Percentiles rank a stretch among this genome's conserved stretches.
phyloP scores from a whole-genome alignment of 2,797 vertebrate species.

The Tinamus major region DNA sequence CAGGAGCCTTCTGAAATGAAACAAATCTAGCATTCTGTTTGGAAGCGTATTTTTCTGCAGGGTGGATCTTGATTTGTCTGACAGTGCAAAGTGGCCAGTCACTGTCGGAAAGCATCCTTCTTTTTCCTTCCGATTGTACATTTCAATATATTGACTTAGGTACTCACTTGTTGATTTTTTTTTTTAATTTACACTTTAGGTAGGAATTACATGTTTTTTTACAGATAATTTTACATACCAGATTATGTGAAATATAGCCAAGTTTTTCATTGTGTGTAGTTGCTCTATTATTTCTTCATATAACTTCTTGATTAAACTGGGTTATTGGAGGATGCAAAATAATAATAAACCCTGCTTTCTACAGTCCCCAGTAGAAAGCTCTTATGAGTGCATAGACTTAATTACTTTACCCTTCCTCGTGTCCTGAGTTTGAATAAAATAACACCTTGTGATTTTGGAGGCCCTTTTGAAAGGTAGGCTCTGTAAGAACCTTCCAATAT shows the following conservation, averaged over 20 bases:
- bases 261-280: slow-evolving; percentile 20
- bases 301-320: slow-evolving; percentile 37
- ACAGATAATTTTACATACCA: fast-evolving
- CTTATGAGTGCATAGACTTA: not conserved
- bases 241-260: not conserved
- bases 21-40: slow-evolving; percentile 70
- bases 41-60: slow-evolving; percentile 68
- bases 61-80: slow-evolving; percentile 74
- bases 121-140: not conserved
- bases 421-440: not conserved
- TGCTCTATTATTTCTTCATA: slow-evolving; percentile 15
- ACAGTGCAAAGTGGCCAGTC: slow-evolving; percentile 65
- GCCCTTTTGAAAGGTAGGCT: not conserved
- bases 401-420: not conserved
- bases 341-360: not conserved
- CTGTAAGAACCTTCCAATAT: not conserved
- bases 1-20: slow-evolving; percentile 67
- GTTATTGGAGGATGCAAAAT: not conserved
- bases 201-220: not conserved
- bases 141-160: not conserved
- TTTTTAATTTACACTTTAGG: slow-evolving; percentile 51
- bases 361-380: slow-evolving; percentile 9
- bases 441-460: slow-evolving; percentile 28
- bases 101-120: slow-evolving; percentile 68
- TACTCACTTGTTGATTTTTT: slow-evolving; percentile 58